These are phyloP conservation scores for Cynopterus sphinx DNA, from an alignment of 2,797 vertebrate species.

Conservation along the genomic window DNA sequence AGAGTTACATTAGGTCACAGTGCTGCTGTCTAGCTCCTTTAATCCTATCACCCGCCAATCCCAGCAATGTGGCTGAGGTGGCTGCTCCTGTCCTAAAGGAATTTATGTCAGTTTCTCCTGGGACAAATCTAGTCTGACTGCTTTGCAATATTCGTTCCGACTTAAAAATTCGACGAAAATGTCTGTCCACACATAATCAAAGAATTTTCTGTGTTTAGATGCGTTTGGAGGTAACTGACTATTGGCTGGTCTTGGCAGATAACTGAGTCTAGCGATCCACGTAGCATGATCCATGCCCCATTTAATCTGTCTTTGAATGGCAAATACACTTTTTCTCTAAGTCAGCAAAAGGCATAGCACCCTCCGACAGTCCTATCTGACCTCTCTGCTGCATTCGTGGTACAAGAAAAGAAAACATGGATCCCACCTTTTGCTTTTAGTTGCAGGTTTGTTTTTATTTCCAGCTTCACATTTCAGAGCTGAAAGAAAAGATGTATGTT, in stretches of 20 bases:
- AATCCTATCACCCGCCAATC: constrained; percentile 80
- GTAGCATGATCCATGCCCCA: constrained; percentile 70
- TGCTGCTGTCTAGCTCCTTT: constrained; percentile 78
- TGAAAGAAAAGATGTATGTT: constrained; percentile 6
- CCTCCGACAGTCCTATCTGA: constrained; percentile 54
- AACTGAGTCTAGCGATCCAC: constrained; percentile 73
- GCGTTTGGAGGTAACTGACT: constrained; percentile 77
- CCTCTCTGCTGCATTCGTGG: constrained; percentile 62
- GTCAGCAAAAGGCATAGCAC: constrained; percentile 78
- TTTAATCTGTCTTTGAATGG: constrained; percentile 84
- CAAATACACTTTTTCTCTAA: constrained; percentile 80
- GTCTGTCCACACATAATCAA: constrained; percentile 74
- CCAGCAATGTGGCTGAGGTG: constrained; percentile 59
- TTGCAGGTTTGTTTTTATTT: not conserved
- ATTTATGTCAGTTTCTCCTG: constrained; percentile 82
- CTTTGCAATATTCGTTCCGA: constrained; percentile 80
- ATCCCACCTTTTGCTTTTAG: not conserved
- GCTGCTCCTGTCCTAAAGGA: constrained; percentile 76
- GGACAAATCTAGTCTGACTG: constrained; percentile 76
- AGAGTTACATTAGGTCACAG: constrained; percentile 79
- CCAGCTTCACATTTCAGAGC: not conserved
- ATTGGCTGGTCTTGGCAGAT: constrained; percentile 83
- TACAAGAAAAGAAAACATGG: not conserved
- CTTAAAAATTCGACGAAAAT: constrained; percentile 78
- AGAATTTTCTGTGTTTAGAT: constrained; percentile 77